phyloP scores from a whole-genome alignment of 2,888 invertebrate species.

The Timema cristinae region DNA sequence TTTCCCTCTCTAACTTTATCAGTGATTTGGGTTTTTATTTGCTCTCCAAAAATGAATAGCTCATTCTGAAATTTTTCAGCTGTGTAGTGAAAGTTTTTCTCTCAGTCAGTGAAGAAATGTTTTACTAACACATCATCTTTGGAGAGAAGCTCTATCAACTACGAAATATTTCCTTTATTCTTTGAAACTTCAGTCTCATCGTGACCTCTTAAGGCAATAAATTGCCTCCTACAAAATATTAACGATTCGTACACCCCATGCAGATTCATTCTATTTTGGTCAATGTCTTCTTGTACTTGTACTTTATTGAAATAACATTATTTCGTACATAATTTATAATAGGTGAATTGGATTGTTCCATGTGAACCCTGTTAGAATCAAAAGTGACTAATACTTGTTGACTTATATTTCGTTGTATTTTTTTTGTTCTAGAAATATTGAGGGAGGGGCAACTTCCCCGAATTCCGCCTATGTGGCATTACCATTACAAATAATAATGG shows the following conservation, averaged over 20 bases:
- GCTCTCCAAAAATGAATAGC: neutral
- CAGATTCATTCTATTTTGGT: neutral
- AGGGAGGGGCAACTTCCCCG: too few relatives aligned
- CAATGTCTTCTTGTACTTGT: neutral
- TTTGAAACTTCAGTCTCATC: neutral
- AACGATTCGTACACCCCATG: neutral
- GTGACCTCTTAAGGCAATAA: conserved; percentile 1
- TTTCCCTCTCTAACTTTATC: conserved; percentile 12
- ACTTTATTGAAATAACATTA: too few relatives aligned
- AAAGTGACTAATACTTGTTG: too few relatives aligned
- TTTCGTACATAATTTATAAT: too few relatives aligned
- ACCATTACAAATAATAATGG: too few relatives aligned
- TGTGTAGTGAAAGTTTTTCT: neutral
- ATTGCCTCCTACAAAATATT: neutral
- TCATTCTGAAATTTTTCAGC: neutral
- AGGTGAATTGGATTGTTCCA: too few relatives aligned
- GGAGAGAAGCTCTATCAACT: neutral
- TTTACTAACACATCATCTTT: neutral
- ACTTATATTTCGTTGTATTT: too few relatives aligned
- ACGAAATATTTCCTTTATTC: neutral
- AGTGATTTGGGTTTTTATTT: conserved; percentile 4
- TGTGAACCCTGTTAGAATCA: too few relatives aligned
- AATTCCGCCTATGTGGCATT: too few relatives aligned
- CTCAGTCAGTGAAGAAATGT: neutral
- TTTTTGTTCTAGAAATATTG: too few relatives aligned